phyloP scores from a whole-genome alignment of 2,113 vertebrate genomes.

The Recurvirostra avosetta region DNA sequence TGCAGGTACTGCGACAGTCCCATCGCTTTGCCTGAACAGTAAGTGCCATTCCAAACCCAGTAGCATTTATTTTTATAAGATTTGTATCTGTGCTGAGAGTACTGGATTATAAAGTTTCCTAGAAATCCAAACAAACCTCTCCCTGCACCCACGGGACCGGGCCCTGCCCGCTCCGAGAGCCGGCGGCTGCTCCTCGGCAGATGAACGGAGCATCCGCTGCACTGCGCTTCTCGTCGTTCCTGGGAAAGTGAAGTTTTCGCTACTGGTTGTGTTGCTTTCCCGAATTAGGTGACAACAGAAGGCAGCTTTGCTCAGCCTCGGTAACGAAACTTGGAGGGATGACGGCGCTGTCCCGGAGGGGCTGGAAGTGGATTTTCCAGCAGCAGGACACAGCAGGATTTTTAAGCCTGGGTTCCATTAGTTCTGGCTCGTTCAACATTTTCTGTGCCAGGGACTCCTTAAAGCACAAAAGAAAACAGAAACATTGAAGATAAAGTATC shows the following conservation, averaged over 20 bases:
- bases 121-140: not conserved
- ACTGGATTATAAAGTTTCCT: not conserved
- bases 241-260: not conserved
- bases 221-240: fast-evolving
- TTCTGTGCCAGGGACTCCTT: conserved; percentile 5
- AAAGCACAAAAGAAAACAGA: not conserved
- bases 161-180: not conserved
- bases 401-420: not conserved
- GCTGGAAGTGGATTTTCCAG: conserved; percentile 6
- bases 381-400: not conserved
- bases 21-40: not conserved
- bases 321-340: not conserved
- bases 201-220: not conserved
- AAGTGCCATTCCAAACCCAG: not conserved
- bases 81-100: not conserved
- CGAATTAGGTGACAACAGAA: not conserved
- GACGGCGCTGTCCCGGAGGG: not conserved
- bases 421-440: not conserved
- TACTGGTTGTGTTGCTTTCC: not conserved
- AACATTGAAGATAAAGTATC: not conserved
- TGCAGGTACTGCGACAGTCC: not conserved
- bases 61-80: not conserved
- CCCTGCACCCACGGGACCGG: fast-evolving
- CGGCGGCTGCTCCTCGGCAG: not conserved
- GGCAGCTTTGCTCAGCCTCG: not conserved